Evolutionary conservation across 2,888 invertebrate species (phyloP), one percentile per base, ranked within the genome.

Genomic region (Drosophila greeni): DNA sequence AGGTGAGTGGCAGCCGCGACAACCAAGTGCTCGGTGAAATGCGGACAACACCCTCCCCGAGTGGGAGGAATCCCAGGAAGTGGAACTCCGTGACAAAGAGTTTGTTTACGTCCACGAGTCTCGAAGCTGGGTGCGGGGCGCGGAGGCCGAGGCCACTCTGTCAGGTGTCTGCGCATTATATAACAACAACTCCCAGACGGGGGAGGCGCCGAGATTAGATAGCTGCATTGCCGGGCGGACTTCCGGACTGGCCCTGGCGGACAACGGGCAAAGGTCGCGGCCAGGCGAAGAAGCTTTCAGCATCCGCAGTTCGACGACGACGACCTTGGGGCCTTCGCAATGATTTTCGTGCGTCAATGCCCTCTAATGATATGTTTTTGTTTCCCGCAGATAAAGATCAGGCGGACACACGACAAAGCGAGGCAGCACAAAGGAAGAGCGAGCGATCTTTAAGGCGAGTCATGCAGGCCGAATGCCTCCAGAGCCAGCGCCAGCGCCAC

Each of bases 101-200:
- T 61, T 62, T 62, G 62, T 62, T 62, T 62, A 62, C 62, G 61
- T 61, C 42, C 52, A 45, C 37, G 39, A 45, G 24, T 2, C 24
- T 26, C 36, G 24, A 36, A 5, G 18, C 2, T 16, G 2, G 11
- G 51, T 9, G 11, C 6, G 39, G 58, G 37, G 39, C 12, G 61
- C 5, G 31, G 12, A 2, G 66, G 66, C 62, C 65, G 49, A 66
- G 64, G 45, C 58, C 59, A 58, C 20, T 66, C 56, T 62, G 29
- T 70, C 60, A 54, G 61, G 76, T 69, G 66, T 72, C 57, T 66
- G 73, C 66, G 67, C 66, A 80, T 80, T 80, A 80, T 80, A 80
- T 80, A 80, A 80, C 73, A 69, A 58, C 51, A 71, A 75, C 66
- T 55, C 60, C 45, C 56, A 62, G 54, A 58, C 59, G 62, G 64